phyloP scores from a whole-genome alignment of 2,888 invertebrate species.

The Therioaphis trifolii region DNA sequence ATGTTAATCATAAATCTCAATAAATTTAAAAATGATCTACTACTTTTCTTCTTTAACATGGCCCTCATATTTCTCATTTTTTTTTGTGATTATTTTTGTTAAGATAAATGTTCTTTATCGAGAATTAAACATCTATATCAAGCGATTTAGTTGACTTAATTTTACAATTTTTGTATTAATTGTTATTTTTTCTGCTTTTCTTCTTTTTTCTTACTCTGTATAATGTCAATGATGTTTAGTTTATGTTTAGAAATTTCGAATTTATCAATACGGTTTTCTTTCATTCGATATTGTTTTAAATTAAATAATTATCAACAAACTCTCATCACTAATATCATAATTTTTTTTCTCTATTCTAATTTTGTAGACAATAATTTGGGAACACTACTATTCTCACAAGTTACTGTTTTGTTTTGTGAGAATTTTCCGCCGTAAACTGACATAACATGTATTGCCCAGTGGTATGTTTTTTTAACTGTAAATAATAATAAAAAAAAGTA shows the following conservation, averaged over 20 bases:
- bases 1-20: slow-evolving; percentile 7
- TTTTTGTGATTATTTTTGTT: background rate
- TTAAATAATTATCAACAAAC: background rate
- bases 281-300: background rate
- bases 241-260: background rate
- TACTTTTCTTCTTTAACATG: background rate
- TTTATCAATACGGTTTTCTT: background rate
- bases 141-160: background rate
- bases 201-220: background rate
- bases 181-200: background rate
- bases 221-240: background rate
- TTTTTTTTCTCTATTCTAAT: background rate
- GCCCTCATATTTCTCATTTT: background rate
- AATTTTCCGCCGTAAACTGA: too few relatives aligned
- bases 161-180: background rate
- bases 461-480: too few relatives aligned
- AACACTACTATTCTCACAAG: too few relatives aligned
- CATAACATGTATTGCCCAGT: too few relatives aligned
- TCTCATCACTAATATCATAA: background rate
- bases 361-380: too few relatives aligned
- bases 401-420: too few relatives aligned
- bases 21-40: background rate
- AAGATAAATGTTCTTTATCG: background rate
- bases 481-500: too few relatives aligned
- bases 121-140: background rate